A percentile compares a stretch with the other conserved stretches of the same genome.
phyloP scores from a whole-genome alignment of 2,888 invertebrate species.

The Beris chalybata region DNA sequence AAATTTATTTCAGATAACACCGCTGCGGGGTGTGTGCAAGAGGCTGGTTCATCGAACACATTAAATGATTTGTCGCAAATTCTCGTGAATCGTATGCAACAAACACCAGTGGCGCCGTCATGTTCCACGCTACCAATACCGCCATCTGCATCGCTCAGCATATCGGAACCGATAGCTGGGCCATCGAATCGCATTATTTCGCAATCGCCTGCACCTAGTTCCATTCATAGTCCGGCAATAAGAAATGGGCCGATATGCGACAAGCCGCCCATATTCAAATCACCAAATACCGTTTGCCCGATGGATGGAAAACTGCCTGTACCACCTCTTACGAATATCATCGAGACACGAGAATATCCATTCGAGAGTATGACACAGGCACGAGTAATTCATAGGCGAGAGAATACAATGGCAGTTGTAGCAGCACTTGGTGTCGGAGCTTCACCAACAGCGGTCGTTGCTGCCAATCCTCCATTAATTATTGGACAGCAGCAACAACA shows the following conservation, averaged over 20 bases:
- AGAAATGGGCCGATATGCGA: constrained; percentile 38
- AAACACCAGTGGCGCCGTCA: constrained; percentile 30
- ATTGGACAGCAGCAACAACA: not conserved
- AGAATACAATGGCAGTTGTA: constrained; percentile 58
- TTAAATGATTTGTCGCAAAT: constrained; percentile 47
- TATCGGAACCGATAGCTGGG: constrained; percentile 41
- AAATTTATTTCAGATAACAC: constrained; percentile 43
- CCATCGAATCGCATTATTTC: constrained; percentile 32
- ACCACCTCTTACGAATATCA: constrained; percentile 58
- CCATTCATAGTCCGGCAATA: constrained; percentile 41
- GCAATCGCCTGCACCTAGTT: constrained; percentile 3
- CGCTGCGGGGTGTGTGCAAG: constrained; percentile 46
- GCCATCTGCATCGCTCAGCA: constrained; percentile 40
- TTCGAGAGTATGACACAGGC: constrained; percentile 92
- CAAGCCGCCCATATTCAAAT: constrained; percentile 61
- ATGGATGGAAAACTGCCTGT: constrained; percentile 71
- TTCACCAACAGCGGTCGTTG: constrained; percentile 11
- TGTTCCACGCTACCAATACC: constrained; percentile 39
- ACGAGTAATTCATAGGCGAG: constrained; percentile 79
- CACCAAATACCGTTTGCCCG: constrained; percentile 87
- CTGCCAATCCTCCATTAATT: not conserved
- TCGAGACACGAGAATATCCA: constrained; percentile 68
- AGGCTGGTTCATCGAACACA: constrained; percentile 47
- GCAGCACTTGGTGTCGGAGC: constrained; percentile 39
- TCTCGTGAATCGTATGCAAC: constrained; percentile 39